Conservation (phyloP, 2,888 invertebrate genomes). For the Drosophila nr. fundita region DNA sequence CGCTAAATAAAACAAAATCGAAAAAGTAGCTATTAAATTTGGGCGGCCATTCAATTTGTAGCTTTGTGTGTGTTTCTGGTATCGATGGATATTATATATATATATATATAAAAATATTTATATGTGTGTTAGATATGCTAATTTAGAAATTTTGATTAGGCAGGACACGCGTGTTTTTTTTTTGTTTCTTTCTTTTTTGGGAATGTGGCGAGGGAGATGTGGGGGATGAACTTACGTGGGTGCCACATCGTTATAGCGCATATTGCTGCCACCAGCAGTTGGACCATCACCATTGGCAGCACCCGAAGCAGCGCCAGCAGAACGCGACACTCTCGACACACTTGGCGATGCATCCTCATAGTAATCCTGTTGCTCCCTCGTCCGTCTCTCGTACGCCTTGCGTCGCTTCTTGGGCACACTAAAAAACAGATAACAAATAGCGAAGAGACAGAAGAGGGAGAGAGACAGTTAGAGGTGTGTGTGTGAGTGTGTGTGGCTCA, state of each 20-base stretch:
- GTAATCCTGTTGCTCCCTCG: constrained; percentile 85
- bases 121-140: constrained; percentile 18
- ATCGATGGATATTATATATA: constrained; percentile 5
- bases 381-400: constrained; percentile 84
- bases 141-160: constrained; percentile 5
- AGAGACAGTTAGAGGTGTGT: constrained; percentile 12
- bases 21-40: constrained; percentile 59
- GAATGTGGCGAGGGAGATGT: background rate
- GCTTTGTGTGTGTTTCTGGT: constrained; percentile 22
- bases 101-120: constrained; percentile 1
- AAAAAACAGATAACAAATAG: constrained; percentile 8
- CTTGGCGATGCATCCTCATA: constrained; percentile 85
- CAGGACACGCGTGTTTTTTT: background rate
- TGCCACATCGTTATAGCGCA: constrained; percentile 94
- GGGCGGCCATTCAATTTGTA: constrained; percentile 28
- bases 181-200: background rate
- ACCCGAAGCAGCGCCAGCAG: constrained; percentile 82
- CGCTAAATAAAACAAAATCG: constrained; percentile 81
- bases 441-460: constrained; percentile 3
- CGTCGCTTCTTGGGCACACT: constrained; percentile 85
- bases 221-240: constrained; percentile 90
- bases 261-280: constrained; percentile 87
- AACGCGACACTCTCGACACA: constrained; percentile 83
- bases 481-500: background rate
- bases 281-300: constrained; percentile 77